Evolutionary conservation across 2,888 invertebrate genomes (phyloP).

Genomic region (Empis livida): DNA sequence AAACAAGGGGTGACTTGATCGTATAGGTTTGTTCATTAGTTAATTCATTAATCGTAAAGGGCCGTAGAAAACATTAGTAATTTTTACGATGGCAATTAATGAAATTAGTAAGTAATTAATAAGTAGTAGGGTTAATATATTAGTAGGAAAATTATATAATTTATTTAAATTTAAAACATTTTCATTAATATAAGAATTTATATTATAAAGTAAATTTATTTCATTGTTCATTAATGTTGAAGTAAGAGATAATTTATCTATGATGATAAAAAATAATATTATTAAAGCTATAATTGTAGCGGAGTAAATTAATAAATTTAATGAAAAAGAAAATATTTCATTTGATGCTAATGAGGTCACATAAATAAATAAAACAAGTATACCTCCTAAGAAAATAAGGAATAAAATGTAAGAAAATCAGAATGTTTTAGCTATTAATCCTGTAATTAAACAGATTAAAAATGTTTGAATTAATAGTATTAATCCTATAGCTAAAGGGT

Average conservation of each 20-base stretch:
- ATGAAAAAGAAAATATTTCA: slow-evolving; percentile 40
- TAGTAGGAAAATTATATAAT: slow-evolving; percentile 41
- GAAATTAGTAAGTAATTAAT: slow-evolving; percentile 47
- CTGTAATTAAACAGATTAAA: slow-evolving; percentile 37
- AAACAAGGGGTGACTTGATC: slow-evolving; percentile 38
- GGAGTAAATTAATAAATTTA: slow-evolving; percentile 24
- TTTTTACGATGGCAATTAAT: slow-evolving; percentile 43
- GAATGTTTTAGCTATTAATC: slow-evolving; percentile 39
- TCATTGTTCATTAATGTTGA: slow-evolving; percentile 34
- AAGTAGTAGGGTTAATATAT: slow-evolving; percentile 39
- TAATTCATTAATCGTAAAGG: slow-evolving; percentile 39
- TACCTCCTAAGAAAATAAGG: slow-evolving; percentile 47
- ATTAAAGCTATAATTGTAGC: slow-evolving; percentile 19
- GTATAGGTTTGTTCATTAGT: slow-evolving; percentile 38
- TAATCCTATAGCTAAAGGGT: slow-evolving; percentile 43
- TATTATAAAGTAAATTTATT: slow-evolving; percentile 24
- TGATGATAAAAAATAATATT: slow-evolving; percentile 19
- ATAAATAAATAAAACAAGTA: slow-evolving; percentile 53
- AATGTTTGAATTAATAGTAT: slow-evolving; percentile 42
- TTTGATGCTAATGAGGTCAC: slow-evolving; percentile 48
- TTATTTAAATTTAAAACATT: slow-evolving; percentile 40
- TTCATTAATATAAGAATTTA: slow-evolving; percentile 26
- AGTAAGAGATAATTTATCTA: slow-evolving; percentile 21
- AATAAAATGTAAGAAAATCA: slow-evolving; percentile 51
- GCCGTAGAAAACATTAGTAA: slow-evolving; percentile 42